phyloP scores from a whole-genome alignment of 2,888 invertebrate genomes.

The Ichneumoninae sp. region DNA sequence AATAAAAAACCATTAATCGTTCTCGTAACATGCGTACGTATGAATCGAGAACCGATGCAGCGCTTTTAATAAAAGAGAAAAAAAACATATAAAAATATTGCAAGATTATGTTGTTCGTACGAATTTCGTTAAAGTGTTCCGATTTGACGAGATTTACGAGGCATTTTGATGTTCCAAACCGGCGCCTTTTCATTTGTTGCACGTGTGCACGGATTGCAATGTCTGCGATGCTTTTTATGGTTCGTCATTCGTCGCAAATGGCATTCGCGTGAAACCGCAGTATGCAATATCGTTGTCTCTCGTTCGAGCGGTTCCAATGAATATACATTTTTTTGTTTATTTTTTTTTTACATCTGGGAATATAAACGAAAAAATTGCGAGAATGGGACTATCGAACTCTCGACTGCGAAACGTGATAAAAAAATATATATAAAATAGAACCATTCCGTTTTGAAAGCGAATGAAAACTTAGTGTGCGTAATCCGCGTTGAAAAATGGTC shows the following conservation, averaged over 20 bases:
- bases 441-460: slow-evolving; percentile 39
- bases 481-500: slow-evolving; percentile 38
- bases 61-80: slow-evolving; percentile 47
- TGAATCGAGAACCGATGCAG: slow-evolving; percentile 67
- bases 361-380: slow-evolving; percentile 47
- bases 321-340: not conserved
- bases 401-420: not conserved
- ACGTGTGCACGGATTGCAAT: not conserved
- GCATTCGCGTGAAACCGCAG: slow-evolving; percentile 23
- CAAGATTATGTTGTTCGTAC: not conserved
- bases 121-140: slow-evolving; percentile 55
- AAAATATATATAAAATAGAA: not conserved
- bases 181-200: not conserved
- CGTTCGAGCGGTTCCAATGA: slow-evolving; percentile 15
- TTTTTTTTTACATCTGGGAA: slow-evolving; percentile 23
- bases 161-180: not conserved
- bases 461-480: slow-evolving; percentile 25
- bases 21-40: slow-evolving; percentile 50
- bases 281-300: slow-evolving; percentile 17
- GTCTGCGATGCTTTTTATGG: slow-evolving; percentile 13
- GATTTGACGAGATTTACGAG: not conserved
- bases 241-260: slow-evolving; percentile 39
- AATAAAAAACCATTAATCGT: slow-evolving; percentile 26
- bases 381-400: slow-evolving; percentile 42
- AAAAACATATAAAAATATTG: slow-evolving; percentile 24